Conservation (phyloP, 2,888 invertebrate species). For the Acanthopleura granulata region DNA sequence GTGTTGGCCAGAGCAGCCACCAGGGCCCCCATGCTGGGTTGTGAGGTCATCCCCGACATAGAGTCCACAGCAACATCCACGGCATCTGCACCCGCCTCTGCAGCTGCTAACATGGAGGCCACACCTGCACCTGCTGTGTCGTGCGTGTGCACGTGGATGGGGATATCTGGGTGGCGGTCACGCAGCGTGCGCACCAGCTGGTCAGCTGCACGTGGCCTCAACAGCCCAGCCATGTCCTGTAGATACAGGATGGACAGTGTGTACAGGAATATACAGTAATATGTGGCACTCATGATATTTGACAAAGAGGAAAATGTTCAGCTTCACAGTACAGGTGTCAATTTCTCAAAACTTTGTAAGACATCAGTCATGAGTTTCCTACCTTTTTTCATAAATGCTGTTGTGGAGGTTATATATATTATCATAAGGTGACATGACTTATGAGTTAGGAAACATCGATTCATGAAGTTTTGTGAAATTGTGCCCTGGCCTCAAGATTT, state of each 20-base stretch:
- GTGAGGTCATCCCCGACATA: slow-evolving; percentile 99
- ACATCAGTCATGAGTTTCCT: too few species aligned
- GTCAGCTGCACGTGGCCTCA: slow-evolving; percentile 92
- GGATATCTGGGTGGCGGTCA: slow-evolving; percentile 92
- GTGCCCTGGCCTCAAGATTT: too few species aligned
- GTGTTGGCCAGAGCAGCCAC: slow-evolving; percentile 89
- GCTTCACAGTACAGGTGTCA: too few species aligned
- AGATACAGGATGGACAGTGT: background rate
- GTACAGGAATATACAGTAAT: too few species aligned
- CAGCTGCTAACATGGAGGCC: slow-evolving; percentile 92
- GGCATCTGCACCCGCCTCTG: slow-evolving; percentile 93
- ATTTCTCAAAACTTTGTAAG: background rate
- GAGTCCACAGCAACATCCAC: slow-evolving; percentile 98
- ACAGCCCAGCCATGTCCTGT: slow-evolving; percentile 93
- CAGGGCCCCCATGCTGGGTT: slow-evolving; percentile 99
- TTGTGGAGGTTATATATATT: too few species aligned
- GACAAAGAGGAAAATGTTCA: too few species aligned
- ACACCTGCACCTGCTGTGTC: slow-evolving; percentile 98
- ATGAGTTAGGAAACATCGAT: too few species aligned
- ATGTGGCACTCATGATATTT: too few species aligned
- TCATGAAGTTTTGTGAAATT: too few species aligned
- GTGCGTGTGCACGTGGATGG: slow-evolving; percentile 99
- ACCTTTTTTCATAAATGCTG: too few species aligned
- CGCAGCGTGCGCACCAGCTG: slow-evolving; percentile 86
- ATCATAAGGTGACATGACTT: too few species aligned